These are phyloP conservation scores for Tipula helvola DNA, from an alignment of 2,888 invertebrate species.

Conservation along the genomic window DNA sequence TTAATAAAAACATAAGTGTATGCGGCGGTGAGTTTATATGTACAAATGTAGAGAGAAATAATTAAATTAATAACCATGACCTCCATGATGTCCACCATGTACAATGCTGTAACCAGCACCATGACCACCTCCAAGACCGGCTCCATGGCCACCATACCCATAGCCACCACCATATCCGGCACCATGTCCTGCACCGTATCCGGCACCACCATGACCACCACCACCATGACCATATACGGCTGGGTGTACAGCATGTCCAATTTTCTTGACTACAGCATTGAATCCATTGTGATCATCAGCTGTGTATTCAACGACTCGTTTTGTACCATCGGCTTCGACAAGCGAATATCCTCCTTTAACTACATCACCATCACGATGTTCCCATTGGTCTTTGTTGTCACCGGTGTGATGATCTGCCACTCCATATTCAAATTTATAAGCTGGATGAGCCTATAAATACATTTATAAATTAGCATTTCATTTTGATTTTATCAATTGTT, in stretches of 20 bases:
- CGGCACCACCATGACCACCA: background rate
- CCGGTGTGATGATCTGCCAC: constrained; percentile 39
- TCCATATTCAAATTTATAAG: constrained; percentile 37
- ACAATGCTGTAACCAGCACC: background rate
- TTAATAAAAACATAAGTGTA: background rate
- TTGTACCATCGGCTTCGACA: constrained; percentile 38
- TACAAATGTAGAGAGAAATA: background rate
- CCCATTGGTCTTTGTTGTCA: constrained; percentile 38
- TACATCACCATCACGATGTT: constrained; percentile 39
- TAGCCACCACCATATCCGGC: constrained; percentile 13
- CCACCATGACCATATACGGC: constrained; percentile 15
- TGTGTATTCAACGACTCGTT: constrained; percentile 37
- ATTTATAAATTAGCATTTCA: background rate
- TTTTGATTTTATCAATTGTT: background rate
- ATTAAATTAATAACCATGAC: background rate
- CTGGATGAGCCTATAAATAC: constrained; percentile 26
- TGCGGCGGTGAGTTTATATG: background rate
- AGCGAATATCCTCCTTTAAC: constrained; percentile 39
- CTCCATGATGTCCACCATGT: background rate
- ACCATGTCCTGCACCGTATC: constrained; percentile 13
- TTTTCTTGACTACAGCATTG: constrained; percentile 38
- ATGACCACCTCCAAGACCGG: background rate
- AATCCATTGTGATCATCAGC: constrained; percentile 39
- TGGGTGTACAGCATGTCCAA: constrained; percentile 28
- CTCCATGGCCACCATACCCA: background rate